These are phyloP conservation scores for Planiliza haematocheilus DNA, from an alignment of 2,113 vertebrate species.

Conservation along the genomic window DNA sequence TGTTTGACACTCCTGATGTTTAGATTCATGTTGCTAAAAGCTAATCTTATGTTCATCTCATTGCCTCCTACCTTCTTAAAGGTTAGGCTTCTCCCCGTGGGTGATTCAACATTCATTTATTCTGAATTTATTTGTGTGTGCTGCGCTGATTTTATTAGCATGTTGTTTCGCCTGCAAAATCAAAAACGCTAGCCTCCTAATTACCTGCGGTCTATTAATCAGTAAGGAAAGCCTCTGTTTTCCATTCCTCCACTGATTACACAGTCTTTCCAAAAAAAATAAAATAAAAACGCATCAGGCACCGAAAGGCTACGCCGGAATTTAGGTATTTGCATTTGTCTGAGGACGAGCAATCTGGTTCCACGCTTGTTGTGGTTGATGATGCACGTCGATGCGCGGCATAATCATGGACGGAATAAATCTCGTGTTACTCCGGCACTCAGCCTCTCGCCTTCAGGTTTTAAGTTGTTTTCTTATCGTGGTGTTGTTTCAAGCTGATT, in stretches of 20 bases:
- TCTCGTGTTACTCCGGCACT: background rate
- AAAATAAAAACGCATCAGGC: slow-evolving; percentile 9
- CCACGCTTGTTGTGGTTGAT: background rate
- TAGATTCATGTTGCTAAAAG: too few relatives aligned
- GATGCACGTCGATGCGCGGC: slow-evolving; percentile 24
- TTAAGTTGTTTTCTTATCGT: slow-evolving; percentile 12
- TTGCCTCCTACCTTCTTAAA: too few relatives aligned
- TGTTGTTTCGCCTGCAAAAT: background rate
- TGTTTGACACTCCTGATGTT: too few relatives aligned
- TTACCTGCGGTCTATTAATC: slow-evolving; percentile 14
- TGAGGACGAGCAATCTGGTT: slow-evolving; percentile 34
- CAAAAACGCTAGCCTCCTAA: background rate
- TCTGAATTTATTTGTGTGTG: background rate
- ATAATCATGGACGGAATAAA: slow-evolving; percentile 20
- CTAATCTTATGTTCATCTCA: too few relatives aligned
- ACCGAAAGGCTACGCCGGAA: background rate
- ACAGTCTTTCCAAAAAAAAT: slow-evolving; percentile 6
- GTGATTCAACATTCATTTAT: too few relatives aligned
- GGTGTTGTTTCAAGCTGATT: background rate
- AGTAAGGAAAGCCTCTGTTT: slow-evolving; percentile 1
- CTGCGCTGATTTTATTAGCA: background rate
- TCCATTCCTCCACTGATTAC: slow-evolving; percentile 1
- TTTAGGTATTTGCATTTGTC: slow-evolving; percentile 27
- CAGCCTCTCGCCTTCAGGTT: slow-evolving; percentile 1
- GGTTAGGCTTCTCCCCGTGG: too few relatives aligned